These are phyloP conservation scores for Hippocampus abdominalis DNA, from an alignment of 2,113 vertebrate species.

Conservation along the genomic window DNA sequence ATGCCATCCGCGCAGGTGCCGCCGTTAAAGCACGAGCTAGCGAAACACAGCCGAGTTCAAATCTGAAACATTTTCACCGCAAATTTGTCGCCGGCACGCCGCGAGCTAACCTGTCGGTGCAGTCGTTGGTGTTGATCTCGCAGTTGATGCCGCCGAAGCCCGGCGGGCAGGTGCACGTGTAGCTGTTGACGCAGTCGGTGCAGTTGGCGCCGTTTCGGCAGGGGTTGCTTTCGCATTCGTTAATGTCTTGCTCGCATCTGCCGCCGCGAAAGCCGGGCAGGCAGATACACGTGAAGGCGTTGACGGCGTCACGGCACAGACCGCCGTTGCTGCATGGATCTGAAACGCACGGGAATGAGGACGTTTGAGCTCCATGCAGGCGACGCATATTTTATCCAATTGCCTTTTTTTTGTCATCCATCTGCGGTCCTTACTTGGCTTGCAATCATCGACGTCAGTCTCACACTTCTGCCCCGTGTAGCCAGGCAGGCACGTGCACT, in stretches of 20 bases:
- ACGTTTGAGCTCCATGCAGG: neutral
- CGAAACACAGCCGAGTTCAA: conserved; percentile 10
- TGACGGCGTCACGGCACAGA: conserved; percentile 81
- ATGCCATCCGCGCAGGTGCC: conserved; percentile 94
- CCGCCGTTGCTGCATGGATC: conserved; percentile 95
- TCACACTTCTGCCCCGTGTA: conserved; percentile 86
- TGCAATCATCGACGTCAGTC: conserved; percentile 86
- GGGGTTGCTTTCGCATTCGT: conserved; percentile 92
- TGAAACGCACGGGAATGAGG: conserved; percentile 46
- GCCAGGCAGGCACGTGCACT: conserved; percentile 81
- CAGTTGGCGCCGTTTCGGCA: conserved; percentile 93
- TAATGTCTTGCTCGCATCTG: conserved; percentile 90
- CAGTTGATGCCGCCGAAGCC: conserved; percentile 97
- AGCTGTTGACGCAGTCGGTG: conserved; percentile 94
- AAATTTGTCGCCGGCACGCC: neutral
- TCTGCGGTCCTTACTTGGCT: conserved; percentile 81
- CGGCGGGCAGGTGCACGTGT: conserved; percentile 89
- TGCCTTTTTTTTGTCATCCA: no score
- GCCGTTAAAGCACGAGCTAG: conserved; percentile 94
- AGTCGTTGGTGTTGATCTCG: conserved; percentile 93
- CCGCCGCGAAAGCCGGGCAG: conserved; percentile 85
- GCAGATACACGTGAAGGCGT: conserved; percentile 83
- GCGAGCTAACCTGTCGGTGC: conserved; percentile 89
- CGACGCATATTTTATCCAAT: neutral
- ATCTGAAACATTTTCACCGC: neutral